These are phyloP conservation scores for Gallinago stenura DNA, from an alignment of 2,797 vertebrate species.

Conservation along the genomic window DNA sequence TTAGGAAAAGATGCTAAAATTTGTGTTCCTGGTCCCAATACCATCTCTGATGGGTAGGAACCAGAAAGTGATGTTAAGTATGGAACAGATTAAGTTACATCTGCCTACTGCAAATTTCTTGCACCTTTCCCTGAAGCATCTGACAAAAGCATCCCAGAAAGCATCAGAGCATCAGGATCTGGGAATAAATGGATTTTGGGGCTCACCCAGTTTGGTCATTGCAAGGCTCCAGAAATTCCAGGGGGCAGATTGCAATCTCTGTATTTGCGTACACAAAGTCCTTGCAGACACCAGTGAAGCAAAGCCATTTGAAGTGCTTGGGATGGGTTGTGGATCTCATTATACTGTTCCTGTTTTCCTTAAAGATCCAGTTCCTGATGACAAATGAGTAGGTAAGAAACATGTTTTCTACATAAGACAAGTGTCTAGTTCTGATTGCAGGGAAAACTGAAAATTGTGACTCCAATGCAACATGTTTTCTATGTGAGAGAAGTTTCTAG, in stretches of 20 bases:
- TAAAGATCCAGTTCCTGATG: conserved; percentile 19
- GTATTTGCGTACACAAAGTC: neutral
- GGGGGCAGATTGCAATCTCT: neutral
- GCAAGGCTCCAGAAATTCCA: neutral
- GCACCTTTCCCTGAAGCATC: conserved; percentile 31
- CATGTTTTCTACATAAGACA: neutral
- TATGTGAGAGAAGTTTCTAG: neutral
- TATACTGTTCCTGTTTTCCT: neutral
- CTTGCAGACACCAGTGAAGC: neutral
- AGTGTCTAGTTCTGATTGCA: neutral
- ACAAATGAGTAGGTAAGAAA: conserved; percentile 39
- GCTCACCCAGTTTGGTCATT: neutral
- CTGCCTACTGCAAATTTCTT: conserved; percentile 4
- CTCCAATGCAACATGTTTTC: neutral
- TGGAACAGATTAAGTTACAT: neutral
- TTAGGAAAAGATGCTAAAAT: neutral
- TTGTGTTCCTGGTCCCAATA: neutral
- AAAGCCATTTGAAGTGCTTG: neutral
- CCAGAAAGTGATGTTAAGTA: neutral
- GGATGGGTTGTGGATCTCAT: neutral
- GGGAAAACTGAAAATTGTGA: neutral
- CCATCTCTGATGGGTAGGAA: neutral
- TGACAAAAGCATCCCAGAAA: conserved; percentile 43
- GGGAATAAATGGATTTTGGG: neutral
- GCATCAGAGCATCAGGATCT: neutral